These are phyloP conservation scores for Sardina pilchardus DNA, from an alignment of 2,113 vertebrate genomes.

Conservation along the genomic window DNA sequence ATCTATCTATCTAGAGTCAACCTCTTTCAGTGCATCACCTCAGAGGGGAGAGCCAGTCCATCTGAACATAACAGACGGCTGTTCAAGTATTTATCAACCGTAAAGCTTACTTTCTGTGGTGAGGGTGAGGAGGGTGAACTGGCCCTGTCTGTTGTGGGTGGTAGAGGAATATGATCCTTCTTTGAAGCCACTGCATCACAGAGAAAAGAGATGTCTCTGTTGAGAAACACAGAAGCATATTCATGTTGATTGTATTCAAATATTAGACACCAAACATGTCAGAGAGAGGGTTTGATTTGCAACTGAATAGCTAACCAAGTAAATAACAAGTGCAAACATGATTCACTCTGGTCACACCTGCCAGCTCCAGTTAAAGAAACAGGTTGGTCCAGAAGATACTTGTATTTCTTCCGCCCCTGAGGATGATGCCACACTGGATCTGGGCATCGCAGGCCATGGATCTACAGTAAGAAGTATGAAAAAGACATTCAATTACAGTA, in stretches of 20 bases:
- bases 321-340: neutral
- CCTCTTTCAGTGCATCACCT: too few relatives aligned
- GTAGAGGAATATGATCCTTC: conserved; percentile 56
- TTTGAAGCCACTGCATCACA: conserved; percentile 65
- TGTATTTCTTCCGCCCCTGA: conserved; percentile 74
- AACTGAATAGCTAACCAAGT: neutral
- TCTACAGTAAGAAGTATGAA: conserved; percentile 56
- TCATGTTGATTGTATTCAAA: neutral
- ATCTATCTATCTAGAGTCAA: too few relatives aligned
- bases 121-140: neutral
- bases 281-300: neutral
- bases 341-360: conserved; percentile 70
- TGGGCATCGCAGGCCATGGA: conserved; percentile 57
- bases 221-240: conserved; percentile 9
- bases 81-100: too few relatives aligned
- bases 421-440: conserved; percentile 84
- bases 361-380: conserved; percentile 78
- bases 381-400: conserved; percentile 79
- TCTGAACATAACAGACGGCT: too few relatives aligned
- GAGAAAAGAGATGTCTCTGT: conserved; percentile 84
- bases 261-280: neutral
- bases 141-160: conserved; percentile 52
- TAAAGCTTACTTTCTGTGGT: conserved; percentile 49
- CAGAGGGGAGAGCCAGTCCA: too few relatives aligned
- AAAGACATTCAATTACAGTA: neutral